Conservation (phyloP, 1,140 invertebrate species). For the Cephus cinctus region DNA sequence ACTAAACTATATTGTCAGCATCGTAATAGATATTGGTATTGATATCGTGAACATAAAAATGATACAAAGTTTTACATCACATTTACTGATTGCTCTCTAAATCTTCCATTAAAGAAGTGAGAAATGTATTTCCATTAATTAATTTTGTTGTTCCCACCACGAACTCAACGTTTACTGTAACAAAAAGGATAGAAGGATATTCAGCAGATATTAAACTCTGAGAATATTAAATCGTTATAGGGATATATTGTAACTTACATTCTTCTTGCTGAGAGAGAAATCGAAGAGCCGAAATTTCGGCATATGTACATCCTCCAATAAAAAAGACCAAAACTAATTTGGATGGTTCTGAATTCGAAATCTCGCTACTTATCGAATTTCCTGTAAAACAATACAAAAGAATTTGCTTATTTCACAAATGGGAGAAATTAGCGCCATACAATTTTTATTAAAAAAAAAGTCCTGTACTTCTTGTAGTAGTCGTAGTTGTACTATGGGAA, state of each 20-base stretch:
- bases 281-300: constrained; percentile 90
- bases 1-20: too few relatives aligned
- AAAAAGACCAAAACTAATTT: constrained; percentile 91
- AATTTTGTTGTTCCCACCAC: constrained; percentile 91
- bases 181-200: constrained; percentile 21
- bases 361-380: constrained; percentile 65
- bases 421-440: constrained; percentile 54
- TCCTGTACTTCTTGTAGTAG: constrained; percentile 62
- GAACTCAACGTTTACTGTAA: constrained; percentile 84
- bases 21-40: too few relatives aligned
- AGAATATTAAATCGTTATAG: constrained; percentile 5
- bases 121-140: constrained; percentile 85
- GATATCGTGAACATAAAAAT: too few relatives aligned
- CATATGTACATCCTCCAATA: constrained; percentile 94
- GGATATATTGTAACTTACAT: constrained; percentile 57
- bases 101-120: constrained; percentile 72
- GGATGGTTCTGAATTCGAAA: constrained; percentile 67
- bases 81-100: constrained; percentile 14
- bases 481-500: constrained; percentile 27
- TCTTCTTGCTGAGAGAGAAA: constrained; percentile 92
- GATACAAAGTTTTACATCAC: too few relatives aligned
- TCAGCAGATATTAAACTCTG: constrained; percentile 1
- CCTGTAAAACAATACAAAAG: constrained; percentile 38
- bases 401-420: not conserved
- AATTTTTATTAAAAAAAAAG: constrained; percentile 58